These are phyloP conservation scores for Epirrhoe tristata DNA, from an alignment of 2,888 invertebrate genomes.

Conservation along the genomic window DNA sequence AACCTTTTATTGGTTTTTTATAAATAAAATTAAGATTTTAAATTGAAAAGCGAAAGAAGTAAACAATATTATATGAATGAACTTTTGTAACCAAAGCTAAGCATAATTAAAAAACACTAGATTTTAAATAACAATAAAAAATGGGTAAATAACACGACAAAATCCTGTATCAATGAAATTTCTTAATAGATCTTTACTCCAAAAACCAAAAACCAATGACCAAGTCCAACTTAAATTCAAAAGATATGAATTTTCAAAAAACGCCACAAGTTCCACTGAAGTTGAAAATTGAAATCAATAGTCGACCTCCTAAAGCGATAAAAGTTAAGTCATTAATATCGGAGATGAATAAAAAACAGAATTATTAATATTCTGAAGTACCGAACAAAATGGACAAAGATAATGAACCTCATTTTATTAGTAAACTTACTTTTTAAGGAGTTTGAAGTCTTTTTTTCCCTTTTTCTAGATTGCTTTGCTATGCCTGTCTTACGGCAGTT, in stretches of 20 bases:
- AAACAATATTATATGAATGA: too few species aligned
- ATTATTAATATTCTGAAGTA: conserved; percentile 9
- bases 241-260: background rate
- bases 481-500: too few species aligned
- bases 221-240: background rate
- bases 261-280: background rate
- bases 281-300: background rate
- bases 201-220: too few species aligned
- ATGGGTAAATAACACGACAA: too few species aligned
- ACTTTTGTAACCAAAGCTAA: too few species aligned
- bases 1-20: background rate
- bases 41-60: background rate
- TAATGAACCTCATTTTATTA: conserved; percentile 23
- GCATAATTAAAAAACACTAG: too few species aligned
- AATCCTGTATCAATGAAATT: background rate
- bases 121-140: too few species aligned
- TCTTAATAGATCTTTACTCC: background rate
- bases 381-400: conserved; percentile 22
- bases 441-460: conserved; percentile 2
- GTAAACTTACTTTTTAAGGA: conserved; percentile 17
- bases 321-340: conserved; percentile 11
- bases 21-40: background rate
- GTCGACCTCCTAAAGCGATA: conserved; percentile 17
- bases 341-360: conserved; percentile 12
- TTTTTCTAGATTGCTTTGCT: background rate